Percentiles rank a stretch among this genome's conserved stretches.
phyloP scores from a whole-genome alignment of 2,797 vertebrate species.

The Potorous gilbertii region DNA sequence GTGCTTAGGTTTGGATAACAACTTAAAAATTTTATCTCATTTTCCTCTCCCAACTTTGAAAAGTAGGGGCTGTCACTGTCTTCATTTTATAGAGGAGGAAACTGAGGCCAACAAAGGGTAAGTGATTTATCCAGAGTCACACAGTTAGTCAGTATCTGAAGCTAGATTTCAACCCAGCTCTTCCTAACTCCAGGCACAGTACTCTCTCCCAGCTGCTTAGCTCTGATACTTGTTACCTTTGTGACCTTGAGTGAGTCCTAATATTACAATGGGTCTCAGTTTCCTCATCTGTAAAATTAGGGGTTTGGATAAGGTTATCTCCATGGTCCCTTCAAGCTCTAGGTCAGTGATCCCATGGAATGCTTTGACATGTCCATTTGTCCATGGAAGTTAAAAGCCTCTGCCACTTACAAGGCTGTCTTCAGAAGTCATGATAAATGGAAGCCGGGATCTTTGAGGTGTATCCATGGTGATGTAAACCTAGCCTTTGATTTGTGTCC shows the following conservation, averaged over 20 bases:
- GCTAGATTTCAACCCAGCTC: not conserved
- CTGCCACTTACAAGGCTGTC: not conserved
- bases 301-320: not conserved
- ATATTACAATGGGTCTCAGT: not conserved
- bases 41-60: not conserved
- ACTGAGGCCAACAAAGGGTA: not conserved
- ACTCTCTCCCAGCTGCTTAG: not conserved
- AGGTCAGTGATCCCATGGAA: not conserved
- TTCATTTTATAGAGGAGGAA: not conserved
- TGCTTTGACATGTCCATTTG: not conserved
- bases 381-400: not conserved
- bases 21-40: not conserved
- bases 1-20: not conserved
- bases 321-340: not conserved
- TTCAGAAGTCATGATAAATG: not conserved
- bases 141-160: not conserved
- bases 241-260: not conserved
- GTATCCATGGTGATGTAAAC: not conserved
- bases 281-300: not conserved
- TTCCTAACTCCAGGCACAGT: not conserved
- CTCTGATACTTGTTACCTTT: not conserved
- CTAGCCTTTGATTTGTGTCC: not conserved
- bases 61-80: not conserved
- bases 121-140: not conserved
- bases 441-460: not conserved